Percentiles rank a stretch among this genome's conserved stretches.
Conservation (phyloP, 2,888 invertebrate genomes). For the Strigamia crassipes region DNA sequence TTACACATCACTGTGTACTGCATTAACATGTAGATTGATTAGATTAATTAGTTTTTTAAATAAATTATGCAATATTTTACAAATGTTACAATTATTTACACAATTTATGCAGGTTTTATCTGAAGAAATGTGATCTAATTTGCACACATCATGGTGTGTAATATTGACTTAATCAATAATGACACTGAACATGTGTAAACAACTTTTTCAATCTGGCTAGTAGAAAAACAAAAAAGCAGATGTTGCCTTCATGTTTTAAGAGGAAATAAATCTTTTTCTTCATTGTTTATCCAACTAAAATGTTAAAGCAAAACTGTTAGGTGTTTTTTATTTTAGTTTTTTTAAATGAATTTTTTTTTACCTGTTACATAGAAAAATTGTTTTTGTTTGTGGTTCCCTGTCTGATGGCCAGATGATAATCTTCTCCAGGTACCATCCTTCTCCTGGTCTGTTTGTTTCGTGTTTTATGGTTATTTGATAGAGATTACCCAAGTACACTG, state of each 20-base stretch:
- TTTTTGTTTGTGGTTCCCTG: neutral
- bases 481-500: neutral
- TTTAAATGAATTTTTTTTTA: neutral
- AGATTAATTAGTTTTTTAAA: no score
- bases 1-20: no score
- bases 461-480: neutral
- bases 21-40: no score
- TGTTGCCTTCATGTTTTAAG: neutral
- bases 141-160: no score
- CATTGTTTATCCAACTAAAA: neutral
- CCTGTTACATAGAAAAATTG: constrained; percentile 39
- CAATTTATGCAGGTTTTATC: no score
- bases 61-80: no score
- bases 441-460: neutral
- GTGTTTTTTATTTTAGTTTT: neutral
- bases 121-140: no score
- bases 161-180: no score
- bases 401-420: neutral
- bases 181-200: no score
- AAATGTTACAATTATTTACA: no score
- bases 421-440: constrained; percentile 32
- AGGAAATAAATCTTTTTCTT: neutral
- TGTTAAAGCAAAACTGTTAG: neutral
- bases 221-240: no score
- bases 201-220: no score